These are phyloP conservation scores for Ichneumoninae sp. DNA, from an alignment of 2,888 invertebrate species.

Conservation along the genomic window DNA sequence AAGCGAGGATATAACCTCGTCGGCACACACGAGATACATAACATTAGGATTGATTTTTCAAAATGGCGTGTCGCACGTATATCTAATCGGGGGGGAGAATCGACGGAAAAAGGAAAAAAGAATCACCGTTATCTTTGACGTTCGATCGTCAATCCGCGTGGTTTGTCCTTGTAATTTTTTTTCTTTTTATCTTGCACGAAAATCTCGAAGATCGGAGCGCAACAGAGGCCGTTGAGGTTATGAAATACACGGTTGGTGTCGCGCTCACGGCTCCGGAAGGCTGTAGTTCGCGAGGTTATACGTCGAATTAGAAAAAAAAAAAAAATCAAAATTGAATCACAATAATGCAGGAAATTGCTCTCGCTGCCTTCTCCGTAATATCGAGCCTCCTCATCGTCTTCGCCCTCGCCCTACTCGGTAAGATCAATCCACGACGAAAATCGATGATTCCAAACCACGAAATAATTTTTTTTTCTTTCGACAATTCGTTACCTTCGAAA, in stretches of 20 bases:
- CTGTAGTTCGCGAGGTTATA: slow-evolving; percentile 28
- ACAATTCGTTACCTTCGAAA: neutral
- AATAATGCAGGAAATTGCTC: slow-evolving; percentile 84
- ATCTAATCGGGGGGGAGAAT: slow-evolving; percentile 42
- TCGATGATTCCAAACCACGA: slow-evolving; percentile 34
- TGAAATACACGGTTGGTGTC: slow-evolving; percentile 39
- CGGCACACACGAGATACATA: slow-evolving; percentile 36
- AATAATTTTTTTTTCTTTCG: neutral
- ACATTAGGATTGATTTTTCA: slow-evolving; percentile 66
- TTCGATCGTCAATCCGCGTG: neutral
- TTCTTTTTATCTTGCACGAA: slow-evolving; percentile 32
- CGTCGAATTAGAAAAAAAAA: neutral
- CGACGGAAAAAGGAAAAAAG: slow-evolving; percentile 11
- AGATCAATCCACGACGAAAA: slow-evolving; percentile 73
- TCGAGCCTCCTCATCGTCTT: slow-evolving; percentile 87
- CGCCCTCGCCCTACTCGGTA: slow-evolving; percentile 87
- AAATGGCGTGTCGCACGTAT: slow-evolving; percentile 73
- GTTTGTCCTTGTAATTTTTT: slow-evolving; percentile 40
- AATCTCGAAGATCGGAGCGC: neutral
- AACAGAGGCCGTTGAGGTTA: slow-evolving; percentile 32
- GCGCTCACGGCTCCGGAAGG: slow-evolving; percentile 8
- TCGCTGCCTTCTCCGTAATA: slow-evolving; percentile 86
- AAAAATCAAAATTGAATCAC: slow-evolving; percentile 13
- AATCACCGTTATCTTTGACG: slow-evolving; percentile 24
- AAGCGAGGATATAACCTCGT: slow-evolving; percentile 71